A percentile compares a stretch with the other conserved stretches of the same genome.
Conservation (phyloP, 2,797 vertebrate species). For the Xiphophorus birchmanni region DNA sequence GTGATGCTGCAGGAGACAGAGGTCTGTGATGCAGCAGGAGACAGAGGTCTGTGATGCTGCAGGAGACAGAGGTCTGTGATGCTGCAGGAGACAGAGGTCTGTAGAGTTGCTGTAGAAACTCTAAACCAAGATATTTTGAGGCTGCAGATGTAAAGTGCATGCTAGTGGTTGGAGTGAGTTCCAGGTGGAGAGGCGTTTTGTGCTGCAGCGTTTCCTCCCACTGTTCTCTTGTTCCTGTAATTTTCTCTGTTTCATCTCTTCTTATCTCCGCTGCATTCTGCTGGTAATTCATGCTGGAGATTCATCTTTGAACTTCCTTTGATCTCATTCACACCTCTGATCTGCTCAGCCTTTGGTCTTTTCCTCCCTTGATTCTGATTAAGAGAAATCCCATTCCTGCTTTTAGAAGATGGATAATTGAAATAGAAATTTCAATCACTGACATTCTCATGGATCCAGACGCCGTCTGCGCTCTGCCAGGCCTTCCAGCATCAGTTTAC, state of each 20-base stretch:
- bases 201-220: not conserved
- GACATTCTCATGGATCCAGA: not conserved
- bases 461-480: not conserved
- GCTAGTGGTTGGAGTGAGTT: not conserved
- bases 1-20: too few relatives aligned
- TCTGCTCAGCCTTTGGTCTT: constrained; percentile 34
- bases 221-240: not conserved
- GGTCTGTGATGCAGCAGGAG: too few relatives aligned
- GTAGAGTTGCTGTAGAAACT: not conserved
- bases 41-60: too few relatives aligned
- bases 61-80: too few relatives aligned
- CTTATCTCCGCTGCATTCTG: constrained; percentile 19
- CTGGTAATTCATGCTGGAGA: constrained; percentile 24
- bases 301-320: constrained; percentile 55
- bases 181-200: not conserved
- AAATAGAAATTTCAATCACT: constrained; percentile 26
- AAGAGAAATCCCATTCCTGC: constrained; percentile 49
- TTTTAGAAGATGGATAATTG: constrained; percentile 39
- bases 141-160: not conserved
- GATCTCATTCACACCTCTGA: constrained; percentile 54
- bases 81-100: too few relatives aligned
- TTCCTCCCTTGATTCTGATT: constrained; percentile 50
- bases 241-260: not conserved
- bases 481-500: constrained; percentile 30
- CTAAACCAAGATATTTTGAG: not conserved